Conservation (phyloP, 2,797 vertebrate genomes). For the Lycodopsis pacificus region DNA sequence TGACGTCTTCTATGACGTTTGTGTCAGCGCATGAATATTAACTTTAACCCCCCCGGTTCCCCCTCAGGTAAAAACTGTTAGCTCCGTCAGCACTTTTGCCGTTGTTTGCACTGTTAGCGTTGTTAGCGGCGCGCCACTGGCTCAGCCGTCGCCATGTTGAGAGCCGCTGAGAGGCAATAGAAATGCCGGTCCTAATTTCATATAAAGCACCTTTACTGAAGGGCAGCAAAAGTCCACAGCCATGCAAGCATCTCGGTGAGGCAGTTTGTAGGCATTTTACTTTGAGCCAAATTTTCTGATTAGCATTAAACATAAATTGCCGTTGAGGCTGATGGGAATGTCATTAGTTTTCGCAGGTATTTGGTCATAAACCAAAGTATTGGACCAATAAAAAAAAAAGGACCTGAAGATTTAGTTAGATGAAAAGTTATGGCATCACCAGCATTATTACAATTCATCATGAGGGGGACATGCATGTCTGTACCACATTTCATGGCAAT, state of each 20-base stretch:
- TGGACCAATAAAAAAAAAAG: neutral
- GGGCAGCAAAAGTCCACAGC: neutral
- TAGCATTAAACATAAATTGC: neutral
- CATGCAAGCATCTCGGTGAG: neutral
- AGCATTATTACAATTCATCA: neutral
- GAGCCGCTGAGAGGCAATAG: too few relatives aligned
- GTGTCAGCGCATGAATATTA: neutral
- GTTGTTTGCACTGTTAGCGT: too few relatives aligned
- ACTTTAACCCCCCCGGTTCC: neutral
- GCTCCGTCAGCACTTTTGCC: too few relatives aligned
- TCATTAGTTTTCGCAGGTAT: neutral
- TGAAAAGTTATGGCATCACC: neutral
- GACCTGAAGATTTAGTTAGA: neutral
- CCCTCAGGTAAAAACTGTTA: too few relatives aligned
- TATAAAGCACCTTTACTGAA: neutral
- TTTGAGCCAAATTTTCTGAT: neutral
- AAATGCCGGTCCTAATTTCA: too few relatives aligned
- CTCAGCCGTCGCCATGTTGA: too few relatives aligned
- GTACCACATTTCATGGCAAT: neutral
- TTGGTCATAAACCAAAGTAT: neutral
- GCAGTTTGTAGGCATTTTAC: neutral
- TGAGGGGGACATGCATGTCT: neutral
- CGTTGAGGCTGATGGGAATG: neutral
- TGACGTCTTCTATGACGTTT: constrained; percentile 1
- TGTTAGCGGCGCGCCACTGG: too few relatives aligned